A percentile compares a stretch with the other conserved stretches of the same genome.
Evolutionary conservation across 2,113 vertebrate species (phyloP).

Genomic region (Phocoena phocoena): DNA sequence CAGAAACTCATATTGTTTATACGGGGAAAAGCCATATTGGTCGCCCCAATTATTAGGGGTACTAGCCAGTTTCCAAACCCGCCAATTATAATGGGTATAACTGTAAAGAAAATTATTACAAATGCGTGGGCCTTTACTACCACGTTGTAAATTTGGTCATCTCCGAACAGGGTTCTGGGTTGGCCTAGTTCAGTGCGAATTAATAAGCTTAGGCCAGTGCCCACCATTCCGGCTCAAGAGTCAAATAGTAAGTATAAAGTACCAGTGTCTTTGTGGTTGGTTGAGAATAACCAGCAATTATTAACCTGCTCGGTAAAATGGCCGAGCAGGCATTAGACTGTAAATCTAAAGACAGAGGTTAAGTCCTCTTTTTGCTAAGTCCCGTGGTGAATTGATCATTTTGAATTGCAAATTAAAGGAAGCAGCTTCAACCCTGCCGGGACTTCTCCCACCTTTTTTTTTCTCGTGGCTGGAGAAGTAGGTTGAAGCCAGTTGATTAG

Average conservation of each 20-base stretch:
- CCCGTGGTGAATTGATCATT: no score
- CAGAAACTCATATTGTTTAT: not conserved
- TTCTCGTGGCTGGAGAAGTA: no score
- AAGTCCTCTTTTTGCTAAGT: no score
- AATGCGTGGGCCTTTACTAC: not conserved
- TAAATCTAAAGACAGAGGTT: no score
- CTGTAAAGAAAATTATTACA: not conserved
- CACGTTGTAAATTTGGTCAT: not conserved
- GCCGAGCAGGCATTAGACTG: no score
- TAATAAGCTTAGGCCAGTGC: not conserved
- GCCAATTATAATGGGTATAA: not conserved
- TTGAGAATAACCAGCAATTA: no score
- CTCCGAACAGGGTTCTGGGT: not conserved
- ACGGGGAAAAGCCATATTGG: not conserved
- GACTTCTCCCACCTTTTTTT: no score
- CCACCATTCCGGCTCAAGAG: not conserved
- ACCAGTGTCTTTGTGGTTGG: not conserved
- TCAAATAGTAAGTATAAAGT: accelerated
- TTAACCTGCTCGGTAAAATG: no score
- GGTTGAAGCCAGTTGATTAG: no score
- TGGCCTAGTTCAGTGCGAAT: not conserved
- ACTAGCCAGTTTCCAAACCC: not conserved
- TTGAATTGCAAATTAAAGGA: no score
- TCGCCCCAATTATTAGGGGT: accelerated
- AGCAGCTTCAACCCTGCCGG: no score